Evolutionary conservation across 2,113 vertebrate species (phyloP).

Genomic region (Dicrurus megarhynchus): DNA sequence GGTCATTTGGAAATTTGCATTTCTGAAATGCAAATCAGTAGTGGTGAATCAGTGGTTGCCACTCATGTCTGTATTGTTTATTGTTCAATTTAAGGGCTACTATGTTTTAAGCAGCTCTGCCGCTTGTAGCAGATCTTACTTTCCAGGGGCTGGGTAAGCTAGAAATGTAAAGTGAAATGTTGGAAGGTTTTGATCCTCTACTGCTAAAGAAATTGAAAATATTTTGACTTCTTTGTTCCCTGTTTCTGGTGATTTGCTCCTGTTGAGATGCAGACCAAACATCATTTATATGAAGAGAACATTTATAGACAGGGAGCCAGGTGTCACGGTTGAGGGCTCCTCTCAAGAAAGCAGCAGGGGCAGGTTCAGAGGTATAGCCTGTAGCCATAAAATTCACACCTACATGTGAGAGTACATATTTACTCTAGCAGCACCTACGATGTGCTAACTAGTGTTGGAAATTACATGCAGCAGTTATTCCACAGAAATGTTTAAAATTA

Average conservation of each 20-base stretch:
- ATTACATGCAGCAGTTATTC: background rate
- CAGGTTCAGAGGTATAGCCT: background rate
- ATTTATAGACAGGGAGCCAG: background rate
- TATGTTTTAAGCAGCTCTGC: background rate
- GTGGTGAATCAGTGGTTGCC: background rate
- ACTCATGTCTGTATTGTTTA: background rate
- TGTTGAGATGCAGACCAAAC: background rate
- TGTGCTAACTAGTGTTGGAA: background rate
- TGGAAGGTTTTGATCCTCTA: accelerated
- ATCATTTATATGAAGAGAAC: background rate
- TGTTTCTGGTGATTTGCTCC: background rate
- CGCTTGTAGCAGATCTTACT: background rate
- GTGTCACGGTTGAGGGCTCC: background rate
- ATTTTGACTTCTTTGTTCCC: background rate
- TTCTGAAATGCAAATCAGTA: background rate
- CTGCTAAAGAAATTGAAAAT: background rate
- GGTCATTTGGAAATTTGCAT: background rate
- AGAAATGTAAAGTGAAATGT: background rate
- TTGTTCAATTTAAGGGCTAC: background rate
- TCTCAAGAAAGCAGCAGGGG: background rate
- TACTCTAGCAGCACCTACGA: background rate
- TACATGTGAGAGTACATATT: background rate
- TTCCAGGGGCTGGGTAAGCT: background rate
- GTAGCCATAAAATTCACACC: background rate
- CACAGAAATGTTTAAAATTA: background rate